Percentiles rank a stretch among this genome's conserved stretches.
Evolutionary conservation across 2,888 invertebrate genomes (phyloP).

Genomic region (Andricus quercusramuli): DNA sequence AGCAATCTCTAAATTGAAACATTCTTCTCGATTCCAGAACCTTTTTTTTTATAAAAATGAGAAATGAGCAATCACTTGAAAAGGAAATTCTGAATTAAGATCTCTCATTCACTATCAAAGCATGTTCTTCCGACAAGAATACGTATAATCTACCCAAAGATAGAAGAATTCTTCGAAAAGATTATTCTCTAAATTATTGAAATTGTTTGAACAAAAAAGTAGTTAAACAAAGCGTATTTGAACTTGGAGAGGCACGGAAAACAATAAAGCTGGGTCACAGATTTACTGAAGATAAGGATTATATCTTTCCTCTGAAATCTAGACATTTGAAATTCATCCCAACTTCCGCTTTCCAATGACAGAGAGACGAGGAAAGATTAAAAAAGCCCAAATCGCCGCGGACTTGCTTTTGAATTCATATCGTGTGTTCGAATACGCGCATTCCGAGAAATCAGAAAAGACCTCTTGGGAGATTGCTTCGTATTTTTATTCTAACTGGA

Average conservation of each 20-base stretch:
- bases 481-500: not conserved
- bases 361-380: conserved; percentile 20
- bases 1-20: no score
- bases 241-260: not conserved
- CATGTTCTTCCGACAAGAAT: conserved; percentile 1
- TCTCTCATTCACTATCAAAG: not conserved
- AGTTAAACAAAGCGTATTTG: not conserved
- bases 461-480: not conserved
- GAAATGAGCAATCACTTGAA: not conserved
- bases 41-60: not conserved
- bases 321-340: conserved; percentile 5
- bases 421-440: conserved; percentile 8
- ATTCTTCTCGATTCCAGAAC: no score
- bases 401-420: conserved; percentile 36
- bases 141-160: not conserved
- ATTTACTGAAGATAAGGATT: conserved; percentile 21
- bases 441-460: conserved; percentile 22
- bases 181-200: not conserved
- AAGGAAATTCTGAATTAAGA: not conserved
- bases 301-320: conserved; percentile 37
- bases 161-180: not conserved
- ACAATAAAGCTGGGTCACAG: not conserved
- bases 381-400: conserved; percentile 15
- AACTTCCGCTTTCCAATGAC: conserved; percentile 38
- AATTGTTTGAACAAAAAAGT: conserved; percentile 7